Conservation (phyloP, 2,888 invertebrate species). For the Amblyteles armatorius region DNA sequence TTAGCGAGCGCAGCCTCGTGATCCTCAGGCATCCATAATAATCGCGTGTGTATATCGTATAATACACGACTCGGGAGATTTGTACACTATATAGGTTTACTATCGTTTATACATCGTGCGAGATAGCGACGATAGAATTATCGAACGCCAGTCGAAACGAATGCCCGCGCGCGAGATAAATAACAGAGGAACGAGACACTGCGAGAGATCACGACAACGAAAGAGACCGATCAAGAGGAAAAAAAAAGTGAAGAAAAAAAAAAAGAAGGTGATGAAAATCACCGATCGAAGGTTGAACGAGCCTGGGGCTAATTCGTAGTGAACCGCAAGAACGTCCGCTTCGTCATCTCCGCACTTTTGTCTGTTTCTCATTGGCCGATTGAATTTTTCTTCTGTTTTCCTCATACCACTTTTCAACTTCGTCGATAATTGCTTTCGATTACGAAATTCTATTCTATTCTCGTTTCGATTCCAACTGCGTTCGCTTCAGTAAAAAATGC, state of each 20-base stretch:
- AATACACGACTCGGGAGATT: conserved; percentile 16
- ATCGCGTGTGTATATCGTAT: conserved; percentile 70
- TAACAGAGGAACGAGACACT: conserved; percentile 48
- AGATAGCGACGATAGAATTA: conserved; percentile 64
- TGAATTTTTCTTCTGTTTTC: conserved; percentile 24
- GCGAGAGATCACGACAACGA: conserved; percentile 16
- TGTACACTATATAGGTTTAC: conserved; percentile 52
- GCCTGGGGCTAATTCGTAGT: conserved; percentile 66
- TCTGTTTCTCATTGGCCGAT: conserved; percentile 15
- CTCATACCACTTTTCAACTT: not conserved
- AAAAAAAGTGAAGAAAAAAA: conserved; percentile 40
- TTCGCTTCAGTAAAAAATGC: not conserved
- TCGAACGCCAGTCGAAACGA: conserved; percentile 65
- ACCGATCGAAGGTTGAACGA: conserved; percentile 66
- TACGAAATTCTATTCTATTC: not conserved
- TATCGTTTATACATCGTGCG: conserved; percentile 68
- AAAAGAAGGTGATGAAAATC: conserved; percentile 65
- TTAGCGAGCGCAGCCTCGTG: conserved; percentile 79
- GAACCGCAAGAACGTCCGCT: conserved; percentile 51
- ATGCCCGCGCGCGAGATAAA: conserved; percentile 61
- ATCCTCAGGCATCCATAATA: conserved; percentile 83
- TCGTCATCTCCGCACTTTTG: conserved; percentile 44
- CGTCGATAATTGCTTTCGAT: not conserved
- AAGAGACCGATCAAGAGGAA: conserved; percentile 49
- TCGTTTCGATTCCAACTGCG: not conserved